Conservation (phyloP, 2,113 vertebrate genomes). For the Gymnogyps californianus region DNA sequence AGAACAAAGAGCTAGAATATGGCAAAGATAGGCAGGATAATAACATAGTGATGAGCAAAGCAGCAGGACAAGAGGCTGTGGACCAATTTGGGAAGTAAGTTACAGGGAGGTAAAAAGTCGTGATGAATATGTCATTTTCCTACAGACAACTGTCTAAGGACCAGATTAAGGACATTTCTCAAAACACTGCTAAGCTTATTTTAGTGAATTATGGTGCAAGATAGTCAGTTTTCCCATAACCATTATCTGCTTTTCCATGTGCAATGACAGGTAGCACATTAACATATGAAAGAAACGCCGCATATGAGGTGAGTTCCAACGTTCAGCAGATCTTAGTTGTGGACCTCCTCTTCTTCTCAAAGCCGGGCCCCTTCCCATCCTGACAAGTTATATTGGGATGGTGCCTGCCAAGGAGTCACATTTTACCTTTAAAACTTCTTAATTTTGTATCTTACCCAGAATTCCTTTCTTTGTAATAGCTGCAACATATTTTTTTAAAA, state of each 20-base stretch:
- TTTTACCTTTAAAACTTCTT: not conserved
- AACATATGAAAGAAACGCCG: not conserved
- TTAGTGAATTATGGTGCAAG: not conserved
- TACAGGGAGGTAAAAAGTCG: not conserved
- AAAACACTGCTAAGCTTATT: not conserved
- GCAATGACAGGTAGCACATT: not conserved
- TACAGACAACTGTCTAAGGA: not conserved
- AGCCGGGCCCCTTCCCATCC: not conserved
- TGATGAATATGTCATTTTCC: not conserved
- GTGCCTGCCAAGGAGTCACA: not conserved
- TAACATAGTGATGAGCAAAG: not conserved
- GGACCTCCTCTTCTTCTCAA: not conserved
- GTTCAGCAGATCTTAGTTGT: not conserved
- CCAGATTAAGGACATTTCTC: not conserved
- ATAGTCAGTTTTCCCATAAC: not conserved
- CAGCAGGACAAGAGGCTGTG: not conserved
- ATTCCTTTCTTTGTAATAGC: not conserved
- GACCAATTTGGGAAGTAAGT: not conserved
- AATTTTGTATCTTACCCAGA: not conserved
- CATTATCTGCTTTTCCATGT: not conserved
- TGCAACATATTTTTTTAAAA: accelerated
- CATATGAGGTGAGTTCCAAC: not conserved
- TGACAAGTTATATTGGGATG: not conserved
- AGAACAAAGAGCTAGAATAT: not conserved
- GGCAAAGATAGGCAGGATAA: not conserved